Evolutionary conservation across 2,113 vertebrate genomes (phyloP), one percentile per base, ranked within the genome.

Genomic region (Prietella phreatophila): DNA sequence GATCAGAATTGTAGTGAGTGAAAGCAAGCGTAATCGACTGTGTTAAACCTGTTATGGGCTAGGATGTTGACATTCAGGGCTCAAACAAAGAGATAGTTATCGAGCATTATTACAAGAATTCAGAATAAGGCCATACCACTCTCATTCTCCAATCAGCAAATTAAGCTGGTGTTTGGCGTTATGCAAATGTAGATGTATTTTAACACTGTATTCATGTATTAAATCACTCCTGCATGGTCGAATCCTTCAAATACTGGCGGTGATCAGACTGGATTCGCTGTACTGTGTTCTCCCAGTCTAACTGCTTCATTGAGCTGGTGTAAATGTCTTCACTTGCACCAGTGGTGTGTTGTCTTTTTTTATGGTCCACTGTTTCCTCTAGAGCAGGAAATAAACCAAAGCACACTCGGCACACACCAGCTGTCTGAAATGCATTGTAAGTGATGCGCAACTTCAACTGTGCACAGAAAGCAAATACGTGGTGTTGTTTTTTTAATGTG

Each of bases 341-440:
- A 22, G 53, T 17, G 33, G 20, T 1, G 78, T 56, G 30, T 61
- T 33, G 14, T 80, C 50, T 55, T 50, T 4, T 4, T 33, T 81
- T 81, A 17, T 81, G 53, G 55, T 22, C 78, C 15, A 10, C 55
- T n/a, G 22, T 81, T 36, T 58, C 30, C n/a, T 81, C 19, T 13
- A 22, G 79, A 58, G 78, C 53, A 58, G 55, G 30, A 81, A 47
- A 58, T 20, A 81, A 81, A 81, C 55, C 79, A 81, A 81, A 81
- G 79, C n/a, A n/a, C n/a, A n/a, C 79, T 13, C 53, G 22, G 50
- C 79, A 33, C 27, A 19, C 50, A 80, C 76, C 76, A 55, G 76
- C 76, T 55, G 15, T 58, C n/a, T 22, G 17, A 81, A 58, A 81
- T 58, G 79, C 79, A 81, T 30, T 58, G 55, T 33, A 27, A 50